Percentiles rank a stretch among this genome's conserved stretches.
These are phyloP conservation scores for Stegana nigrithorax DNA, from an alignment of 2,888 invertebrate species.

Conservation along the genomic window DNA sequence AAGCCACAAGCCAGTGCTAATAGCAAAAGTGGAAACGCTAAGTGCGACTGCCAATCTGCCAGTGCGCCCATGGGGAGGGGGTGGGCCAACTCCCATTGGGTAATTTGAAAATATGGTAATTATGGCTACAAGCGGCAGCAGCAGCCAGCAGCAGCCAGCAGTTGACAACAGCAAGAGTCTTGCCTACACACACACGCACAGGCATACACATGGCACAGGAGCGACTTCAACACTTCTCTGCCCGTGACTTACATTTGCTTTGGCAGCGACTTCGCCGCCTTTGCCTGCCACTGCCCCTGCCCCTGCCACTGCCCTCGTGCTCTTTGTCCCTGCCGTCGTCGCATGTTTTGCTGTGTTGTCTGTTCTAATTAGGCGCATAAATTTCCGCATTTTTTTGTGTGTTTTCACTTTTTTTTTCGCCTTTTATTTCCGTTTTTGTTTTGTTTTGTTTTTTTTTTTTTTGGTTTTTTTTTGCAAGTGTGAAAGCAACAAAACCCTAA, in stretches of 20 bases:
- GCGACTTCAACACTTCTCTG: not conserved
- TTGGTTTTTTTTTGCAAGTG: not conserved
- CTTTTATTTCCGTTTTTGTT: not conserved
- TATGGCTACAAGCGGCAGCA: conserved; percentile 37
- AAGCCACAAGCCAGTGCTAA: too few relatives aligned
- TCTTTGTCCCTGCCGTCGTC: not conserved
- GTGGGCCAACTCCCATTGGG: conserved; percentile 23
- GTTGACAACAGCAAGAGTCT: not conserved
- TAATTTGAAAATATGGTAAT: conserved; percentile 62
- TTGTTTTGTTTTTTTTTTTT: not conserved
- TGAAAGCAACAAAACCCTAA: conserved; percentile 47
- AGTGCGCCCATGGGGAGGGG: too few relatives aligned
- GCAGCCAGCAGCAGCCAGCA: not conserved
- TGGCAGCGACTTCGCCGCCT: not conserved
- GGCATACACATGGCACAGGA: not conserved
- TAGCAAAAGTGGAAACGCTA: too few relatives aligned
- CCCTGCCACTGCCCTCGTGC: conserved; percentile 23
- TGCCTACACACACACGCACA: conserved; percentile 2
- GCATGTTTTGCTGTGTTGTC: conserved; percentile 34
- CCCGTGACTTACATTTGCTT: too few relatives aligned
- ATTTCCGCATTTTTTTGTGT: conserved; percentile 26
- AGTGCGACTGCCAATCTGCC: too few relatives aligned
- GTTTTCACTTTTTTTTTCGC: not conserved
- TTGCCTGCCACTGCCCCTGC: conserved; percentile 27
- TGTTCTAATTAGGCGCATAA: conserved; percentile 57